phyloP scores from a whole-genome alignment of 2,888 invertebrate species.

The Chrysolina oricalcia region DNA sequence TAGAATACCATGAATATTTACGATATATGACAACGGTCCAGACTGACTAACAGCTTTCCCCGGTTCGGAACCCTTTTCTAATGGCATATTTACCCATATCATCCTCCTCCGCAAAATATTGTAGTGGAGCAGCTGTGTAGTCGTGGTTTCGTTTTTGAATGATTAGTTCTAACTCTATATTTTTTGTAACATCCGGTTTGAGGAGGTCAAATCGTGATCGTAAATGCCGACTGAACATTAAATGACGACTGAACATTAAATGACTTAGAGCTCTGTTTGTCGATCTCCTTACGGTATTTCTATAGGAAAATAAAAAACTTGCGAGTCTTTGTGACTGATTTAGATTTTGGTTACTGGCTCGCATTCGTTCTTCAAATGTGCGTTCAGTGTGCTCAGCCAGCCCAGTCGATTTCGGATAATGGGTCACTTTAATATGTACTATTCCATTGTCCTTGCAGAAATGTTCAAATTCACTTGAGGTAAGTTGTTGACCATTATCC shows the following conservation, averaged over 20 bases:
- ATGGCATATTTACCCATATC: no score
- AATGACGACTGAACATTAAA: no score
- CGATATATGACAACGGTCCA: no score
- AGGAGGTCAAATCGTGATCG: conserved; percentile 16
- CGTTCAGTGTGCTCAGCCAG: no score
- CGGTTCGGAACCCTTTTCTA: no score
- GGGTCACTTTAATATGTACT: neutral
- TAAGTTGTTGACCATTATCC: conserved; percentile 58
- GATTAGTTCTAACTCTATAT: neutral
- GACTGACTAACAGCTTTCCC: neutral
- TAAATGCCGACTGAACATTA: neutral
- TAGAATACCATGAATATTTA: no score
- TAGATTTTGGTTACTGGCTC: no score
- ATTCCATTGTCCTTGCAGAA: conserved; percentile 38
- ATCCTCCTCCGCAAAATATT: no score
- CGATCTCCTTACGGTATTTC: conserved; percentile 15
- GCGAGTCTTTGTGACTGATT: neutral
- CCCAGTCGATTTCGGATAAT: no score
- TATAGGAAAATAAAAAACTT: neutral
- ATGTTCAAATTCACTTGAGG: conserved; percentile 54
- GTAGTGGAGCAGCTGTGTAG: no score
- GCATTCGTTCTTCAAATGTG: no score
- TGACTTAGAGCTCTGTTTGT: neutral
- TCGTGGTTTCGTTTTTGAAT: conserved; percentile 18
- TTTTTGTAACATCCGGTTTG: conserved; percentile 12